Evolutionary conservation across 2,797 vertebrate species (phyloP).

Genomic region (Gobionotothen gibberifrons): DNA sequence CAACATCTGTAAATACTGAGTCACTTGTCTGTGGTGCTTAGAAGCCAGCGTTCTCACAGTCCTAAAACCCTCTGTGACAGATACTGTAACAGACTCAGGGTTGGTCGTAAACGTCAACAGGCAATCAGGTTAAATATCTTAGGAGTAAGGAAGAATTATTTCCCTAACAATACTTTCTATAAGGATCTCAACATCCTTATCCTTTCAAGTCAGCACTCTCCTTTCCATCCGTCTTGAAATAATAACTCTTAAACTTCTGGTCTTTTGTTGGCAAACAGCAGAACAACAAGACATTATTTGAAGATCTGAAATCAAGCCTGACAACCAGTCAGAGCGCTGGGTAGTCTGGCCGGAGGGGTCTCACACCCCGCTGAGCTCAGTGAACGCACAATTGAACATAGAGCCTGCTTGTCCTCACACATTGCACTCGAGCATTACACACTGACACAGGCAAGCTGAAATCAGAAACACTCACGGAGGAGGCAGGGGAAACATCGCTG

Average conservation of each 20-base stretch:
- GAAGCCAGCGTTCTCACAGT: no score
- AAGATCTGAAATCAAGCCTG: slow-evolving; percentile 66
- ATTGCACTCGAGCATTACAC: slow-evolving; percentile 36
- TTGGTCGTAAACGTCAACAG: no score
- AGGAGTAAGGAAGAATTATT: no score
- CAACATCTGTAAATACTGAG: no score
- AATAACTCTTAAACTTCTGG: slow-evolving; percentile 1
- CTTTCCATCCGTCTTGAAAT: background rate
- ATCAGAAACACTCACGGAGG: slow-evolving; percentile 4
- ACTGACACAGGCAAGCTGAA: slow-evolving; percentile 20
- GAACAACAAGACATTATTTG: slow-evolving; percentile 47
- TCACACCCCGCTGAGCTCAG: slow-evolving; percentile 69
- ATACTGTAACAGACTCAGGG: no score
- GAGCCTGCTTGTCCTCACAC: slow-evolving; percentile 60
- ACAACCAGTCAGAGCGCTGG: slow-evolving; percentile 58
- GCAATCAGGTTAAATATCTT: no score
- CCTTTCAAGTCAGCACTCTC: background rate
- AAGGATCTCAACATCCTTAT: background rate
- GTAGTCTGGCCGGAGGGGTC: slow-evolving; percentile 59
- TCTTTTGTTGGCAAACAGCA: slow-evolving; percentile 3
- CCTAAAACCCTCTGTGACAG: no score
- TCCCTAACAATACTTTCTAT: no score
- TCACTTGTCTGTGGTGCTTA: no score
- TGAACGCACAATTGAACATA: slow-evolving; percentile 72
- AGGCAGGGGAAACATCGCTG: slow-evolving; percentile 1